Conservation (phyloP, 2,797 vertebrate genomes). For the Coreius guichenoti region DNA sequence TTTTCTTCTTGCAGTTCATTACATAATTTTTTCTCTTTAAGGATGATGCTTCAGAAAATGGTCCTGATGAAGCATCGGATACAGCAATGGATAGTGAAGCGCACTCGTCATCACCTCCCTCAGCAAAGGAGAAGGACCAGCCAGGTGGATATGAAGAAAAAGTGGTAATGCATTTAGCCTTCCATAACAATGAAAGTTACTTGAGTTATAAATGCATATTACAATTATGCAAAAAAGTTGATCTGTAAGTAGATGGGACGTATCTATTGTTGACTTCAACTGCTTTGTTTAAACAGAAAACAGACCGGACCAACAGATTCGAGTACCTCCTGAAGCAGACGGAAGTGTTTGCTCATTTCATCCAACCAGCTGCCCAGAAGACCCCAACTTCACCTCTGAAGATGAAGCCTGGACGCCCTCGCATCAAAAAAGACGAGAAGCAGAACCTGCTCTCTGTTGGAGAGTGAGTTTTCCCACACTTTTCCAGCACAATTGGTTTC, state of each 20-base stretch:
- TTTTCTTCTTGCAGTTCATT: neutral
- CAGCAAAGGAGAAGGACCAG: constrained; percentile 81
- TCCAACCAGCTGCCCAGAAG: constrained; percentile 98
- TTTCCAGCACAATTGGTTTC: neutral
- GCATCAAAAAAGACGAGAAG: constrained; percentile 97
- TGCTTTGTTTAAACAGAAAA: constrained; percentile 80
- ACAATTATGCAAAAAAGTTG: neutral
- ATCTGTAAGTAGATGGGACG: neutral
- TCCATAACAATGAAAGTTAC: neutral
- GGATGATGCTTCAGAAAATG: constrained; percentile 67
- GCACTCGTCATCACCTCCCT: constrained; percentile 82
- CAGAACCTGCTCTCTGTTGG: constrained; percentile 94
- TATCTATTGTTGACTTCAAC: neutral
- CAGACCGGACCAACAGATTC: constrained; percentile 97
- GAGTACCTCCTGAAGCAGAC: constrained; percentile 99
- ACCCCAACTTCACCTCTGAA: constrained; percentile 98
- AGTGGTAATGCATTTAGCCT: constrained; percentile 81
- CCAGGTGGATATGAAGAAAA: constrained; percentile 92
- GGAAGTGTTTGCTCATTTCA: constrained; percentile 98
- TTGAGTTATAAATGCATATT: neutral
- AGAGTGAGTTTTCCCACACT: constrained; percentile 85
- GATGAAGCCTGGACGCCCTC: constrained; percentile 98
- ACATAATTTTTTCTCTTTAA: constrained; percentile 39
- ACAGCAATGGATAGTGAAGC: constrained; percentile 78
- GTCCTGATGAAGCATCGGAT: constrained; percentile 75